phyloP scores from a whole-genome alignment of 2,888 invertebrate genomes.

The Patella ulyssiponensis region DNA sequence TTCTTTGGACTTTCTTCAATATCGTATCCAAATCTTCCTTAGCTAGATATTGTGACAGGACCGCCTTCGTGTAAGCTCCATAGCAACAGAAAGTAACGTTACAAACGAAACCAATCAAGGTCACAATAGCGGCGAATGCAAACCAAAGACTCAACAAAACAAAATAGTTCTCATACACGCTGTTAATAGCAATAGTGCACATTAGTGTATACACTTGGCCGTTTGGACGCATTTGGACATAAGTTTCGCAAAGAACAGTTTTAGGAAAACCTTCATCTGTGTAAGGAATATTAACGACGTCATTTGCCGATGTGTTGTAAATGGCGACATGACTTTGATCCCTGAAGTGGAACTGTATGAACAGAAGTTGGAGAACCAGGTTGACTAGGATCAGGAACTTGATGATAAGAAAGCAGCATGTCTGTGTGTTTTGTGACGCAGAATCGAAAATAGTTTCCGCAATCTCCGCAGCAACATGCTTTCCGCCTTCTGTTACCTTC shows the following conservation, averaged over 20 bases:
- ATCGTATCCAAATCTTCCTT: background rate
- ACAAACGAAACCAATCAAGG: background rate
- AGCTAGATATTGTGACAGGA: background rate
- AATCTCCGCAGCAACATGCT: background rate
- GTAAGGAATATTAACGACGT: background rate
- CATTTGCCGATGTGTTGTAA: background rate
- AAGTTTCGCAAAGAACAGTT: background rate
- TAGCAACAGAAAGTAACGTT: background rate
- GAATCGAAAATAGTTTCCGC: background rate
- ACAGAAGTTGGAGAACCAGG: background rate
- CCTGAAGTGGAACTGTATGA: background rate
- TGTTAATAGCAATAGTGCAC: background rate
- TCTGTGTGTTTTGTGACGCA: background rate
- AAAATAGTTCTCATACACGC: background rate
- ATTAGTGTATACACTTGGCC: background rate
- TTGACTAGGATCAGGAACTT: background rate
- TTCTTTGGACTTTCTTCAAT: background rate
- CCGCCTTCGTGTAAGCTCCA: background rate
- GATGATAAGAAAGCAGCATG: background rate
- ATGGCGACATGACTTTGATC: background rate
- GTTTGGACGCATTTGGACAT: background rate
- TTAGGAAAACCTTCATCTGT: background rate
- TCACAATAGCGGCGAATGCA: background rate
- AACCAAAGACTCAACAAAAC: background rate
- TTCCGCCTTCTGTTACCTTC: background rate